These are phyloP conservation scores for Saturnia pavonia DNA, from an alignment of 2,888 invertebrate genomes.

Conservation along the genomic window DNA sequence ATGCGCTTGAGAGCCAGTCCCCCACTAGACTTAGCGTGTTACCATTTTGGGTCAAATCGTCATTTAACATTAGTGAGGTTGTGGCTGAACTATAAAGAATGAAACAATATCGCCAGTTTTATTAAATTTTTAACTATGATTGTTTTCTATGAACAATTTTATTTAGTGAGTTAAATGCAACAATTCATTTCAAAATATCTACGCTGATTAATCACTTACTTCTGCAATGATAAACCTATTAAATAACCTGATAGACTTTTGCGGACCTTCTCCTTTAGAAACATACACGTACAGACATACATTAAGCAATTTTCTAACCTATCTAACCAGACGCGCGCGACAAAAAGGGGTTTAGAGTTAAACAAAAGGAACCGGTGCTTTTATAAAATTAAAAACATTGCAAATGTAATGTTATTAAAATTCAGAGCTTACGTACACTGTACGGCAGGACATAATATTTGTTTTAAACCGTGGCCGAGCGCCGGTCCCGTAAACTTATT, in stretches of 20 bases:
- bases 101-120: no score
- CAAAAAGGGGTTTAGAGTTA: constrained; percentile 35
- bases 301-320: constrained; percentile 27
- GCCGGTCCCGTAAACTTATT: constrained; percentile 76
- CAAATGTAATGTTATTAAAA: constrained; percentile 79
- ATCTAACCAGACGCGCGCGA: constrained; percentile 26
- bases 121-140: no score
- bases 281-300: not conserved
- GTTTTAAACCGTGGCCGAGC: constrained; percentile 64
- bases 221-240: not conserved
- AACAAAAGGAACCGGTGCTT: constrained; percentile 62
- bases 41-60: no score
- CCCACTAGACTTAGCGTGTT: no score
- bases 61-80: no score
- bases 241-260: not conserved
- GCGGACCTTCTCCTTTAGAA: not conserved
- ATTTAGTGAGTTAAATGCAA: no score
- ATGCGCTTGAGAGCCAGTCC: no score
- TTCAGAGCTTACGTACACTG: constrained; percentile 58
- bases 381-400: constrained; percentile 77
- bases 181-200: not conserved
- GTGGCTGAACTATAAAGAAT: no score
- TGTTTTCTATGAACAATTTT: no score
- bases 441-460: constrained; percentile 70
- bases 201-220: no score